Evolutionary conservation across 2,888 invertebrate genomes (phyloP), one percentile per base, ranked within the genome.

Genomic region (Caenorhabditis uteleia): DNA sequence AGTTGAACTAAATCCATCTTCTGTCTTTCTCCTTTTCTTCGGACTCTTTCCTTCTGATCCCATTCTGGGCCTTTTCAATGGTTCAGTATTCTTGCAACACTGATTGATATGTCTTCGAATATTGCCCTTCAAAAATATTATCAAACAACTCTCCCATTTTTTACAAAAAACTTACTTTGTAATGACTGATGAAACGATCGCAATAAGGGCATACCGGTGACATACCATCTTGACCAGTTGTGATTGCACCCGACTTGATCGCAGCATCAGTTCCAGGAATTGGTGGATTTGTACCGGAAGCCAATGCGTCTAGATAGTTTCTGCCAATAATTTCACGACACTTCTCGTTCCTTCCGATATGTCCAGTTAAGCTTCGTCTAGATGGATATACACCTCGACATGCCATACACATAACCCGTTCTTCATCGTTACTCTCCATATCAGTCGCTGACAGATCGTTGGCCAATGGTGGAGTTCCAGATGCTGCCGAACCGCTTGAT

Each of bases 121-220:
- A 48, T 75, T 75, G 23, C 77, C 77, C 66, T 71, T 29, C 39
- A 70, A 53, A 16, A 31, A 34, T 6, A 18, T 5, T 5, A 38
- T 18, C 10, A 38, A 38, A 20, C 14, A 38, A 18, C 6, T 16
- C 38, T 38, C n/a, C 25, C 18, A 26, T 34, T 34, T 34, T 34
- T n/a, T 5, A n/a, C 5, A 34, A 34, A 34, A 34, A 29, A 45
- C 33, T n/a, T 21, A 77, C 77, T 68, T 77, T 77, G 49, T 80
- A 80, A 40, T 80, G 80, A 20, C 71, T 71, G 44, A 80, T 79
- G 45, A 80, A 80, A 25, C 78, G 53, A 45, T 80, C 75, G 46
- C 80, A 80, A 54, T 74, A 70, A 2, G 80, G 79, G 48, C 80
- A 80, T 25, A 80, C 74, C 16, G 80, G 80, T 2, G 70, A 69